phyloP scores from a whole-genome alignment of 2,113 vertebrate species.

The Myiopsitta monachus region DNA sequence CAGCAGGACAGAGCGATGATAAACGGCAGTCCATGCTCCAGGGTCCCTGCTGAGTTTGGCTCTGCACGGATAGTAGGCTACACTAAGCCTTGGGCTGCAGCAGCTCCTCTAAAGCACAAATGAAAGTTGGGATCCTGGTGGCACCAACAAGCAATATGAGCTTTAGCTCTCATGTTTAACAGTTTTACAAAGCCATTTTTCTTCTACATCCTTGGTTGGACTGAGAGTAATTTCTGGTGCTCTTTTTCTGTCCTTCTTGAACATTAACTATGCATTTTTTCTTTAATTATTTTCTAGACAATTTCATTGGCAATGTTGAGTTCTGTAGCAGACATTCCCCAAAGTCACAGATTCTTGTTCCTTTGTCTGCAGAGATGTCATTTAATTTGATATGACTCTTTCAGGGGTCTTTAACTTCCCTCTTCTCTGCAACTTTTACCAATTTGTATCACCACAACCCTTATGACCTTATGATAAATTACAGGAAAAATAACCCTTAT shows the following conservation, averaged over 20 bases:
- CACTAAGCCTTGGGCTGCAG: background rate
- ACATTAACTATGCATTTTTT: background rate
- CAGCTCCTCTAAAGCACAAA: background rate
- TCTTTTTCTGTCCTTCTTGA: background rate
- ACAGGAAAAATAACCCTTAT: background rate
- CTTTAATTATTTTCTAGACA: background rate
- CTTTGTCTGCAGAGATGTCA: background rate
- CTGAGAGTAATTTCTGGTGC: background rate
- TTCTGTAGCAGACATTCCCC: background rate
- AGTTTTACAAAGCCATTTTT: background rate
- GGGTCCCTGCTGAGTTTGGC: background rate
- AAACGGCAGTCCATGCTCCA: background rate
- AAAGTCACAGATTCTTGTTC: background rate
- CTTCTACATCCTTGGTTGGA: background rate
- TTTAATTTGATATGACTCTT: background rate
- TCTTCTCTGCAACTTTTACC: background rate
- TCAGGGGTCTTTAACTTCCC: background rate
- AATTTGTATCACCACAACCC: background rate
- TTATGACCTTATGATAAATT: background rate
- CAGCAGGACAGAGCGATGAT: conserved; percentile 5
- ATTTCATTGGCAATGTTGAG: background rate
- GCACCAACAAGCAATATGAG: background rate
- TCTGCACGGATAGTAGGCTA: background rate
- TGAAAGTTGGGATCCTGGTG: background rate
- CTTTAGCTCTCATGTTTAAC: background rate